Evolutionary conservation across 1,140 invertebrate genomes (phyloP), one percentile per base, ranked within the genome.

Genomic region (Solen grandis): DNA sequence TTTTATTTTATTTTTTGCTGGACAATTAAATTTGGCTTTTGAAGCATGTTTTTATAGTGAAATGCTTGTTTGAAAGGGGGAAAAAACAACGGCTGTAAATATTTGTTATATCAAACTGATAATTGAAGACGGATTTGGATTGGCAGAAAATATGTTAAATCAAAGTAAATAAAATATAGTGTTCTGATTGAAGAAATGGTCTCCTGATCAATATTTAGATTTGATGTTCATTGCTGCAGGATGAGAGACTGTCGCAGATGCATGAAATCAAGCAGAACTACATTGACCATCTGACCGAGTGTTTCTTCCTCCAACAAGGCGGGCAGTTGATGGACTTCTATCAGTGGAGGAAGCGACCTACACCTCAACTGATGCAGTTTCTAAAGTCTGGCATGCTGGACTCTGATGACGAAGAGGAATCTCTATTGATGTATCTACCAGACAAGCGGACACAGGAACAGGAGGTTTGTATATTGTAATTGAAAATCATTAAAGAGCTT

Each of bases 251-350:
- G 29, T 84, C 81, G 63, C 84, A 90, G 55, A 86, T 92, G 82
- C 74, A 72, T 22, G 86, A 88, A 55, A 66, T 91, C 14, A 93
- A 93, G 70, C 94, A 94, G 31, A 94, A 92, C 88, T 96, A 96
- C 92, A 94, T 95, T 85, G 96, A 97, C 88, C 95, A 96, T 92
- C 94, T 96, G 83, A 94, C 96, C 62, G 97, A 98, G 93, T 92
- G 96, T 66, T 98, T 95, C 93, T 97, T 96, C 91, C 93, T 98
- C 54, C 95, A 97, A 92, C 94, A 94, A 86, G 95, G 95, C 80
- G 96, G 96, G 46, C 97, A 97, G 91, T 95, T 97, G 92, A 95
- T 97, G 94, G 97, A 98, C 89, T 96, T 95, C 91, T 94, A 94
- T 85, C 91, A 94, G 41, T 97, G 96, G 95, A 95, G 95, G 80